Base-by-base conservation (phyloP, 2,113 vertebrate species). In the Psittacula cyanocephala region DNA sequence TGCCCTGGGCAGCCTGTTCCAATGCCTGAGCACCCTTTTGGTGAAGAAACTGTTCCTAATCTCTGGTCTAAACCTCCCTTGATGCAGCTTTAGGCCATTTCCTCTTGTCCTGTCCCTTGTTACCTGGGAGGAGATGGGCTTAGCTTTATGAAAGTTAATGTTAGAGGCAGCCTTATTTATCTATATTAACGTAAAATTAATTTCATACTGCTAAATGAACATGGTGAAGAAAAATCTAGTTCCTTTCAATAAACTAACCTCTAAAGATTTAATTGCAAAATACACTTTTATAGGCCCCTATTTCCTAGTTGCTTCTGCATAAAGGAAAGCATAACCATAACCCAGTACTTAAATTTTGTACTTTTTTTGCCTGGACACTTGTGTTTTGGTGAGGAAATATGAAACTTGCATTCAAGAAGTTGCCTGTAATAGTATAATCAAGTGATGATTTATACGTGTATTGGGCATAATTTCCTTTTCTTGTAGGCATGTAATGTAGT, bases 91-190 rank as follows among this genome's bases (percentile, higher is more conserved):
- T 20, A 24, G 33, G 22, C 57, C 20, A 24, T 59, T 59, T n/a
- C 13, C 57, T 35, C 57, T 59, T 59, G 57, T 59, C 22, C 57
- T 59, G 20, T 59, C 57, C 13, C 57, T 35, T 35, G 33, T 59
- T 35, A 59, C 33, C 57, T 59, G 13, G 13, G 33, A n/a, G 57
- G 33, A 59, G 33, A 35, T 13, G 4, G 14, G 57, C 20, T 94
- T 96, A 88, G 77, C 47, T 95, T 94, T 93, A 86, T 96, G 96
- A 95, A 97, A 97, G 92, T 86, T 96, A 96, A 91, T 15, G 53
- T 96, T 96, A 96, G 97, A 93, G 89, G 81, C 60, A 88, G 85
- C 76, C 76, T 95, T 97, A 95, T 97, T 97, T 97, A 93, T 93
- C 85, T 82, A 89, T 91, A 93, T 91, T 93, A 91, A 86, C 3